phyloP scores from a whole-genome alignment of 2,888 invertebrate genomes.

The Petrolisthes cinctipes region DNA sequence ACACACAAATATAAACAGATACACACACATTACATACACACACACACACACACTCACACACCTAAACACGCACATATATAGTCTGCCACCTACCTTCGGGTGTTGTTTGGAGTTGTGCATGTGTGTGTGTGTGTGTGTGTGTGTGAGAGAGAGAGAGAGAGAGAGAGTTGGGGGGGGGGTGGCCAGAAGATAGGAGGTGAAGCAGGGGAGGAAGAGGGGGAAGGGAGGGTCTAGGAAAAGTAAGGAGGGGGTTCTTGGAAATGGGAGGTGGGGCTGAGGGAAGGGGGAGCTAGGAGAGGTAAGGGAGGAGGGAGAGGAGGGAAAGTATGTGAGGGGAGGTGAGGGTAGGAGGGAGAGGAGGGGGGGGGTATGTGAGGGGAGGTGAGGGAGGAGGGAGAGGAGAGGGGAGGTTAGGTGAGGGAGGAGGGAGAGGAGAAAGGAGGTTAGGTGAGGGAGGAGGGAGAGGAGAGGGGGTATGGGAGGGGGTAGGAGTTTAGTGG shows the following conservation, averaged over 20 bases:
- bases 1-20: too few species aligned
- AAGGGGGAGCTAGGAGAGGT: not conserved
- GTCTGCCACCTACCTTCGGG: too few species aligned
- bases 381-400: not conserved
- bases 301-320: conserved; percentile 13
- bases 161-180: too few species aligned
- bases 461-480: not conserved
- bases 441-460: not conserved
- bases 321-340: not conserved
- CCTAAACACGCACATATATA: too few species aligned
- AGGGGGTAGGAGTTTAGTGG: not conserved
- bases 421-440: not conserved
- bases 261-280: not conserved
- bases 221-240: not conserved
- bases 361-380: not conserved
- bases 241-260: too few species aligned
- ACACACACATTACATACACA: too few species aligned
- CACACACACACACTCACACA: too few species aligned
- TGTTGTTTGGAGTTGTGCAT: too few species aligned
- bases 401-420: not conserved
- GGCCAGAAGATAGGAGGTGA: too few species aligned
- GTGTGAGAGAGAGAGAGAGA: too few species aligned
- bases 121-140: too few species aligned
- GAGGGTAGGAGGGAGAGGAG: not conserved
- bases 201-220: not conserved